Base-by-base conservation (phyloP, 2,797 vertebrate genomes). In the Jordanella pulchra region DNA sequence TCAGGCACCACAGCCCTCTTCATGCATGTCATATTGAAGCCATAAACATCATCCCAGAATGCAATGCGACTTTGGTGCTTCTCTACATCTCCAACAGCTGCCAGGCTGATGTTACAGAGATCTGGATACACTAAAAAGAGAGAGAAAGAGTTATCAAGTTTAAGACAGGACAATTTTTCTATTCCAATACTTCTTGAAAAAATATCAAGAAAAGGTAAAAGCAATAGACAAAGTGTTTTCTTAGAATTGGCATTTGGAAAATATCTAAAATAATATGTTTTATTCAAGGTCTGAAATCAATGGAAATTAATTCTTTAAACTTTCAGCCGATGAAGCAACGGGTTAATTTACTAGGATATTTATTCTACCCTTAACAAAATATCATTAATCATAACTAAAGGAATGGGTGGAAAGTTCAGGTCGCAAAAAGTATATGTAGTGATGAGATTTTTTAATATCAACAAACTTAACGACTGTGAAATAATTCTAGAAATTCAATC, bases 1-100 rank as follows among this genome's bases (percentile, higher is more conserved):
- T 99, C 98, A 2, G 95, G 96, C 76, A 97, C 84, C 77, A 97
- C 97, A 1, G 92, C 94, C 73, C 94, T 96, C 93, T 97, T 99
- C 97, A 99, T 98, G 82, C 96, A 98, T 2, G 95, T 92, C 98
- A 99, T 99, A 84, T 94, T 94, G 89, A 99, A 99, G 70, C 96
- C 97, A 12, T 98, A 99, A 0, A 99, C 97, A 3, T 97, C 87
- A 0, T 99, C 96, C 97, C 98, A 99, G 92, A 98, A 99, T 51
- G 92, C 94, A 48, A 98, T 92, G 77, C 93, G 94, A 15, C 95
- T 95, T 0, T 12, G 35, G 39, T 98, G 94, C 72, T 93, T 96
- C 60, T 88, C 89, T 25, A 79, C 30, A 65, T 99, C 97, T 47
- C 96, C 94, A 69, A 97, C 82, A 18, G 96, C 97, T 30, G 94